phyloP scores from a whole-genome alignment of 2,113 vertebrate species.

The Rattus norvegicus region DNA sequence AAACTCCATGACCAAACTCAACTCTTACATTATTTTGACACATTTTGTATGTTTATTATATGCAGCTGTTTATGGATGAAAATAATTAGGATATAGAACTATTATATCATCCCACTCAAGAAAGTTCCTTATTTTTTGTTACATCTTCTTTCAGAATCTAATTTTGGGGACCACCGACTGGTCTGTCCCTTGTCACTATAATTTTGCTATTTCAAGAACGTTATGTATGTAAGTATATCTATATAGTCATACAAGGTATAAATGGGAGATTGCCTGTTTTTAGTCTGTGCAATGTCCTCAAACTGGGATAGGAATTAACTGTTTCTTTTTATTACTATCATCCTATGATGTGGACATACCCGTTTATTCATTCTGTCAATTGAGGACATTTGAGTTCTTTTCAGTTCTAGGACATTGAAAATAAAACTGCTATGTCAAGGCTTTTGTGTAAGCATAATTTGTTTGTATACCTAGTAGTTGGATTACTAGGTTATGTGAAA shows the following conservation, averaged over 20 bases:
- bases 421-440: background rate
- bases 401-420: background rate
- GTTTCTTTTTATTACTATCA: constrained; percentile 18
- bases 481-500: background rate
- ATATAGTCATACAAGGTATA: background rate
- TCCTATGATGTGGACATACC: background rate
- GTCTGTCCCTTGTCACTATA: background rate
- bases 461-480: constrained; percentile 7
- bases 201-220: constrained; percentile 45
- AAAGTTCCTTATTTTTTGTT: background rate
- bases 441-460: background rate
- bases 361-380: background rate
- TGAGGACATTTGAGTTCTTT: background rate
- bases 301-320: background rate
- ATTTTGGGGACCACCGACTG: background rate
- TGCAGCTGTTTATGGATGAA: background rate
- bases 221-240: background rate
- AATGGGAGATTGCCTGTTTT: background rate
- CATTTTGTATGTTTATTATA: background rate
- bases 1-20: background rate
- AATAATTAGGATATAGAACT: constrained; percentile 22
- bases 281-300: background rate
- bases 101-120: background rate
- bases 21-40: background rate
- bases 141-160: background rate